phyloP scores from a whole-genome alignment of 2,797 vertebrate genomes.

The Neosilurus hyrtlii region DNA sequence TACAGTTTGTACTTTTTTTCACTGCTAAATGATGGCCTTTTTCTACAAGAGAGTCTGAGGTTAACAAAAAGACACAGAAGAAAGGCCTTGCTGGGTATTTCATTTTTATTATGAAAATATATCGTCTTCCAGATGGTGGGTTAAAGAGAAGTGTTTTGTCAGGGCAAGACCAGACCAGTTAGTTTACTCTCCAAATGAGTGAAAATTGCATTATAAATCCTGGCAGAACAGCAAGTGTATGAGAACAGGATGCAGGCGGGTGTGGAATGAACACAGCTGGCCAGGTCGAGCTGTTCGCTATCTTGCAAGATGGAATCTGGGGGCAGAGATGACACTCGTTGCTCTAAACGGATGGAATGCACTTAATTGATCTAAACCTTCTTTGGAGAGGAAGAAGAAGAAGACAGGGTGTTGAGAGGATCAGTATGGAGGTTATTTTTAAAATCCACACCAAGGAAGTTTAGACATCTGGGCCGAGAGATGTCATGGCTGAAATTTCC shows the following conservation, averaged over 20 bases:
- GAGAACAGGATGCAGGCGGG: conserved; percentile 23
- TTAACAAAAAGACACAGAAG: background rate
- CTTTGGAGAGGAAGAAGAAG: conserved; percentile 61
- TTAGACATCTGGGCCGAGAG: background rate
- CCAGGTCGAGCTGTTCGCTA: conserved; percentile 27
- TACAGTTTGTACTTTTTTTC: background rate
- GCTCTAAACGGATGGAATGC: conserved; percentile 52
- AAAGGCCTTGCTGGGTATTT: background rate
- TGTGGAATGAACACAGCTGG: conserved; percentile 48
- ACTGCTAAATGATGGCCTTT: background rate
- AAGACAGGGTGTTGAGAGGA: conserved; percentile 39
- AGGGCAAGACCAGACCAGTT: conserved; percentile 63
- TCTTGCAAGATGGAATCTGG: background rate
- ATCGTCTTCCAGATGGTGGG: background rate
- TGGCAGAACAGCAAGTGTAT: conserved; percentile 56
- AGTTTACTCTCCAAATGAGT: conserved; percentile 64
- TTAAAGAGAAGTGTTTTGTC: conserved; percentile 37
- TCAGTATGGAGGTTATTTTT: conserved; percentile 41
- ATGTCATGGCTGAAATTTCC: conserved; percentile 12
- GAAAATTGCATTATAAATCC: conserved; percentile 67
- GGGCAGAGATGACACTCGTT: conserved; percentile 13
- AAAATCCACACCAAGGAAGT: conserved; percentile 12
- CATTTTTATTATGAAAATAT: background rate
- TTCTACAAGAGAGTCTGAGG: background rate
- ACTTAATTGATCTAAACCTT: conserved; percentile 64